These are phyloP conservation scores for Clinocottus analis DNA, from an alignment of 2,113 vertebrate species.

Conservation along the genomic window DNA sequence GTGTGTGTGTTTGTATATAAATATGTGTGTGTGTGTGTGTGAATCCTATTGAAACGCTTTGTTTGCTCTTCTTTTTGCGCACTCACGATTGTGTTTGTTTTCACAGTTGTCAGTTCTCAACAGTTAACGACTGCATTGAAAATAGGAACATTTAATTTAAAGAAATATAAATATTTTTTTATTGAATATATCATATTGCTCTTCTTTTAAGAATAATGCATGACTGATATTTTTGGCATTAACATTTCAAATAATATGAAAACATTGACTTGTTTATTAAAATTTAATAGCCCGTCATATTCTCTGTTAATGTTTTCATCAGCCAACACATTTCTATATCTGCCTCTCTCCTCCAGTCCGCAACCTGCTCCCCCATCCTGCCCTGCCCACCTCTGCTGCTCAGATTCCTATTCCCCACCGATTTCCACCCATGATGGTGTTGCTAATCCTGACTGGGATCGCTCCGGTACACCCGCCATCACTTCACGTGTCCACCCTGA, in stretches of 20 bases:
- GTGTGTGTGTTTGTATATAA: too few species aligned
- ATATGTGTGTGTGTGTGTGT: too few species aligned
- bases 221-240: neutral
- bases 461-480: slow-evolving; percentile 59
- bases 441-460: slow-evolving; percentile 72
- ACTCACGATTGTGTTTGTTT: too few species aligned
- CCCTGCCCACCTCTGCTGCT: slow-evolving; percentile 19
- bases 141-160: too few species aligned
- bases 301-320: slow-evolving; percentile 15
- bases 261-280: neutral
- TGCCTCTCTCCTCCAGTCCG: slow-evolving; percentile 9
- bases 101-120: too few species aligned
- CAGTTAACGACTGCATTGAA: too few species aligned
- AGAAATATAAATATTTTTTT: too few species aligned
- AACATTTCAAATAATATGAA: neutral
- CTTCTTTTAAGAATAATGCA: neutral
- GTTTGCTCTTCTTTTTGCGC: too few species aligned
- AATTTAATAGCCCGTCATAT: neutral
- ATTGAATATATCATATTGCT: neutral
- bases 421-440: slow-evolving; percentile 69
- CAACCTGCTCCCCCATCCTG: neutral
- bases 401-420: slow-evolving; percentile 39
- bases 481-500: slow-evolving; percentile 58
- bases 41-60: too few species aligned
- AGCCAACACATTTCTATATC: slow-evolving; percentile 39